Conservation (phyloP, 2,888 invertebrate species). For the Drosophila acutilabella region DNA sequence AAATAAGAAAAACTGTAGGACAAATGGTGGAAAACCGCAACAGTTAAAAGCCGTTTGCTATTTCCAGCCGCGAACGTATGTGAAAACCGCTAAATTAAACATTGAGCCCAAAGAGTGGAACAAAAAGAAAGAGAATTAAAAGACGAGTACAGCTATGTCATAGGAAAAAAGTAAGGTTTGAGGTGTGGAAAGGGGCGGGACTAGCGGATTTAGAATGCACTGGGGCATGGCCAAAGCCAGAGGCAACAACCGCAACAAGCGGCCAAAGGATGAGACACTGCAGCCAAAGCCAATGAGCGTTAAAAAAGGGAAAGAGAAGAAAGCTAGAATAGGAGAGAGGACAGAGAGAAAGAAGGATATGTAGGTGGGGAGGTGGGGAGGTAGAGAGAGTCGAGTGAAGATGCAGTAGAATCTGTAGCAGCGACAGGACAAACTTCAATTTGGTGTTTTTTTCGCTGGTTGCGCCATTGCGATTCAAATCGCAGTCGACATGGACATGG, state of each 20-base stretch:
- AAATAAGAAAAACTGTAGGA: not conserved
- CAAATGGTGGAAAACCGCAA: slow-evolving; percentile 25
- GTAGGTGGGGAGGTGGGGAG: too few species aligned
- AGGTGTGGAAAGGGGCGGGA: slow-evolving; percentile 13
- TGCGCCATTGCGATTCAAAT: slow-evolving; percentile 74
- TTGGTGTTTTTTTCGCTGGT: slow-evolving; percentile 60
- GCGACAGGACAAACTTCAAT: slow-evolving; percentile 69
- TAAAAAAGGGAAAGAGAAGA: slow-evolving; percentile 61
- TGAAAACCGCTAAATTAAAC: slow-evolving; percentile 68
- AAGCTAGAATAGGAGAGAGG: slow-evolving; percentile 6
- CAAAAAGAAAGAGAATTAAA: slow-evolving; percentile 21
- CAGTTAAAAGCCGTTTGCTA: slow-evolving; percentile 45
- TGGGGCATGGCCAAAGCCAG: slow-evolving; percentile 49
- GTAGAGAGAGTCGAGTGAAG: not conserved
- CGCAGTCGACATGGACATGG: slow-evolving; percentile 57
- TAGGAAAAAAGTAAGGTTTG: not conserved
- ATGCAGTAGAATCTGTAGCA: slow-evolving; percentile 40
- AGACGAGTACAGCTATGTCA: slow-evolving; percentile 17
- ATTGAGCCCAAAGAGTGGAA: slow-evolving; percentile 40
- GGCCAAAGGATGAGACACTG: slow-evolving; percentile 42
- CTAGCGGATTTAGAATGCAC: slow-evolving; percentile 2
- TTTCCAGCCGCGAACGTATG: slow-evolving; percentile 47
- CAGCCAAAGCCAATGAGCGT: slow-evolving; percentile 69
- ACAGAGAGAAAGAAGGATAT: not conserved
- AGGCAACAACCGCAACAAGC: slow-evolving; percentile 66